Base-by-base conservation (phyloP, 2,797 vertebrate genomes). In the Leucoraja ocellata region DNA sequence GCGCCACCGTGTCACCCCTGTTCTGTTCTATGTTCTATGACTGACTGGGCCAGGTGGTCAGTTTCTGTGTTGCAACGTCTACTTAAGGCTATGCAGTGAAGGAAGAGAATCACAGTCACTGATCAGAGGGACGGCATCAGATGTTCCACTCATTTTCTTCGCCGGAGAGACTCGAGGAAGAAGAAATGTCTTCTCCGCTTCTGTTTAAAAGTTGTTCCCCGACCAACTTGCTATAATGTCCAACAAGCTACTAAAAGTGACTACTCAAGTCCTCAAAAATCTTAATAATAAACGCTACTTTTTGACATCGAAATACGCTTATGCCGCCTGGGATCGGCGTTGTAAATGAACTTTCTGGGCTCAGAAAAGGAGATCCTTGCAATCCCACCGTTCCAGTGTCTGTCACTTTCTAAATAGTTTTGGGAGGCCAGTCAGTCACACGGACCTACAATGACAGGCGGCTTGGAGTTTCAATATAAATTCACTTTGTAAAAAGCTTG, bases 401-500 rank as follows among this genome's bases (percentile, higher is more conserved):
- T 65, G 58, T 86, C 83, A 86, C 61, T 58, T 63, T 32, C 25
- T 28, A 65, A 86, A 16, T 86, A 86, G 5, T 86, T 86, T 13
- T 86, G 83, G 61, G 83, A 28, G 65, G 58, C n/a, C 83, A 86
- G 83, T 86, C 83, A 86, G 58, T 65, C 83, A 86, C 46, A 84
- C 61, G 28, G 81, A 84, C 28, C 83, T 65, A 86, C 63, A 86
- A 13, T 28, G 83, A 86, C 83, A 86, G 83, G 18, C 1, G 58
- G 14, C 83, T n/a, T 61, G 63, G 28, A 65, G 63, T 65, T 86
- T 86, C 83, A 86, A 86, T 86, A 86, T 61, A 65, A n/a, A 8
- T 86, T 86, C 83, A 86, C 83, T 86, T 61, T 84, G 61, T 86
- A 86, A 86, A 86, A 65, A 63, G 58, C 83, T 86, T 86, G 83